Base-by-base conservation (phyloP, 2,113 vertebrate genomes). In the Sander vitreus region DNA sequence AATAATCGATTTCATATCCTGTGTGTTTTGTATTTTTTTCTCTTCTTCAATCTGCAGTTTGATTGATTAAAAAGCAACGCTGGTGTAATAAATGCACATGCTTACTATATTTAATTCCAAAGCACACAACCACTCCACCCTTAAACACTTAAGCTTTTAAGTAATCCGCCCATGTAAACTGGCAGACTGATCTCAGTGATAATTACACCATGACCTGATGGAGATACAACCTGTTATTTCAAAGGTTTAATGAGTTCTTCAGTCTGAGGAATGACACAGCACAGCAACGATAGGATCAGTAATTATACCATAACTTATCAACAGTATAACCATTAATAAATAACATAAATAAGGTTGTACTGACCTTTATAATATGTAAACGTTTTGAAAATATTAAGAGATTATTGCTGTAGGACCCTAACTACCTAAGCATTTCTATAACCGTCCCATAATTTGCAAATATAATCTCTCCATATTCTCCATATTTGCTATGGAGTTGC, bases 21-120 rank as follows among this genome's bases (percentile, higher is more conserved):
- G 91, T 93, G 84, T 86, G 39, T 68, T 96, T 89, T 95, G 95
- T 95, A 95, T 91, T 93, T 93, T 85, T 91, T 93, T 74, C 81
- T 89, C 93, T 91, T 85, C 80, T 83, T 93, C 92, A 90, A 87
- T 83, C 39, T 80, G 51, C 60, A 57, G 25, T 76, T 81, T 74
- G 67, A 88, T 85, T 72, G 47, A 91, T 90, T 84, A 91, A 85
- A 82, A 84, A 74, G 33, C 50, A 80, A 48, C 11, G 33, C 54
- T 81, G 81, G 15, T 79, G 58, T 85, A 84, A 73, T 82, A 47
- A 36, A 72, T 78, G 16, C 27, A 69, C 76, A 36, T 36, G 59
- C 73, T 80, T 55, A 73, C 19, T 81, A 57, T 69, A 81, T 70
- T 73, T 75, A 30, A 83, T 73, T 81, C 57, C 75, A 57, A n/a